phyloP scores from a whole-genome alignment of 2,113 vertebrate species.

The Dromiciops gliroides region DNA sequence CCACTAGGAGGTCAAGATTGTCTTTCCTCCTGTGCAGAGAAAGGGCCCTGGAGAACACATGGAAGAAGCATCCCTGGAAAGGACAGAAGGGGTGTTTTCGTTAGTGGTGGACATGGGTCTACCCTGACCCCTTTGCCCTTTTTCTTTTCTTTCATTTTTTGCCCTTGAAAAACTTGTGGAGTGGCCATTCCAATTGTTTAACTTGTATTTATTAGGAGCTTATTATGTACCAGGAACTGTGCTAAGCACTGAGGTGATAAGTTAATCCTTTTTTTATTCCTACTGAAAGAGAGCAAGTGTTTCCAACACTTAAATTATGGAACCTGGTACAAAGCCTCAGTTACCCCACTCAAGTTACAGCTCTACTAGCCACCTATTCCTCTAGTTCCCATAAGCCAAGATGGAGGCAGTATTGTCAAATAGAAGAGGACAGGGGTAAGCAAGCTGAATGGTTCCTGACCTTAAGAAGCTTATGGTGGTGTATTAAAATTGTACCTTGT shows the following conservation, averaged over 20 bases:
- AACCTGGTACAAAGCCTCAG: background rate
- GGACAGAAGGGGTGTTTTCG: background rate
- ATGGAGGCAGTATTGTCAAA: background rate
- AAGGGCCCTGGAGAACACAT: background rate
- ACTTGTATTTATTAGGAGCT: background rate
- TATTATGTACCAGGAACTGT: background rate
- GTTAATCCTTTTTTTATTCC: background rate
- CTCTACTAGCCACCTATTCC: background rate
- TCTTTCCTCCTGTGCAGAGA: background rate
- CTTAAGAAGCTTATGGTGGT: background rate
- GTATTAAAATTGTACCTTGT: background rate
- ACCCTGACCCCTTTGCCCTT: background rate
- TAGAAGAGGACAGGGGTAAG: background rate
- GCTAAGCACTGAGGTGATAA: background rate
- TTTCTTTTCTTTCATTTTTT: slow-evolving; percentile 13
- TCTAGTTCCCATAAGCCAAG: background rate
- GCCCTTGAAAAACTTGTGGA: background rate
- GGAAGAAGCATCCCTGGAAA: background rate
- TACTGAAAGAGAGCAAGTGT: background rate
- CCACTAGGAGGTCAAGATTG: background rate
- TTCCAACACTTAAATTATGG: background rate
- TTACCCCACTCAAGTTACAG: background rate
- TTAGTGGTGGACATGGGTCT: background rate
- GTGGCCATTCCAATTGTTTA: background rate
- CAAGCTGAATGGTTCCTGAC: background rate